Evolutionary conservation across 2,113 vertebrate genomes (phyloP).

Genomic region (Emydura subglobosa): DNA sequence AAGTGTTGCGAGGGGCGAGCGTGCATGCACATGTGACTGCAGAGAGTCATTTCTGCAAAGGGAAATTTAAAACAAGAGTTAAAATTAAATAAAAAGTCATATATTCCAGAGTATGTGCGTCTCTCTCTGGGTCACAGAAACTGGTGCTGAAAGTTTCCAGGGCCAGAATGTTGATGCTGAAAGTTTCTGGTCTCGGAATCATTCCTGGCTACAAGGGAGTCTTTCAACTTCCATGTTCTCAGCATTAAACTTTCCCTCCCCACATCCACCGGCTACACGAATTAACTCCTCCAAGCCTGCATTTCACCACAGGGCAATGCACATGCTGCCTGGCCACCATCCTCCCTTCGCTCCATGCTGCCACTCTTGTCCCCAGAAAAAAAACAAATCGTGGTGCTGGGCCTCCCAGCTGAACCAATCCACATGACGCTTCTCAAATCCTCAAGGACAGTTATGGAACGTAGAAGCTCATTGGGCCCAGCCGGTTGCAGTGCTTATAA

Average conservation of each 20-base stretch:
- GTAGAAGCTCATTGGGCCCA: background rate
- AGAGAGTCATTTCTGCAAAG: background rate
- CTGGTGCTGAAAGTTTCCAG: background rate
- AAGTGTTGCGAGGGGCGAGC: background rate
- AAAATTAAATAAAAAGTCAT: background rate
- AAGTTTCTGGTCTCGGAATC: no score
- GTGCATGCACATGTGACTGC: background rate
- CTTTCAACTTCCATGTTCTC: background rate
- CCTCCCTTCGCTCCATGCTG: background rate
- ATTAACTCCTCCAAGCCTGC: background rate
- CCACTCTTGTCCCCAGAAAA: background rate
- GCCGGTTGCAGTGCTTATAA: background rate
- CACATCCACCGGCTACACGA: background rate
- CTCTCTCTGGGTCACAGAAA: background rate
- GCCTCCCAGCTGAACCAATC: background rate
- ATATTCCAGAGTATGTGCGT: background rate
- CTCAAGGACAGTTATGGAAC: background rate
- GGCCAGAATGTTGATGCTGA: no score
- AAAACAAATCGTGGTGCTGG: background rate
- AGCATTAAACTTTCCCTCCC: background rate
- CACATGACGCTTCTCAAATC: background rate
- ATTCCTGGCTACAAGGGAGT: background rate
- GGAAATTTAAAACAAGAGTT: background rate
- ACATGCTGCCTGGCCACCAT: background rate
- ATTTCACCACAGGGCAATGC: background rate